Conservation (phyloP, 1,140 invertebrate species). For the Dermatophagoides farinae region DNA sequence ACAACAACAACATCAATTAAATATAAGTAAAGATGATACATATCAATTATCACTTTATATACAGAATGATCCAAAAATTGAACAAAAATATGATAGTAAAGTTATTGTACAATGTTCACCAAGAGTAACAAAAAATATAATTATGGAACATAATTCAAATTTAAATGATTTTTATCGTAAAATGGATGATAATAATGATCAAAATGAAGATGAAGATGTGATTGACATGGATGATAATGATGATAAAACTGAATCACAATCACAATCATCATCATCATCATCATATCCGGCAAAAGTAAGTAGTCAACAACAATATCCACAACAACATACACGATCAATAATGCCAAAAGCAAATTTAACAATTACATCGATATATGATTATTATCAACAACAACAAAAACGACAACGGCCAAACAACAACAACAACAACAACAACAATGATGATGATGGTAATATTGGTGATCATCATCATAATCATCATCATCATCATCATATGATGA, state of each 20-base stretch:
- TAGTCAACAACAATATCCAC: background rate
- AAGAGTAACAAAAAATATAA: conserved; percentile 14
- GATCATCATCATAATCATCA: too few relatives aligned
- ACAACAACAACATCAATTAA: background rate
- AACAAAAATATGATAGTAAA: conserved; percentile 44
- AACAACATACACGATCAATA: background rate
- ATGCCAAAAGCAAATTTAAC: background rate
- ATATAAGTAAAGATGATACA: conserved; percentile 20
- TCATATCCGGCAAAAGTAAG: background rate
- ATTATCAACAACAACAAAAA: background rate
- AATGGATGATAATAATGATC: background rate
- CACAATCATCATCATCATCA: too few relatives aligned
- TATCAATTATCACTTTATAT: conserved; percentile 41
- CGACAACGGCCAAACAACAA: too few relatives aligned
- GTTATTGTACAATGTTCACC: conserved; percentile 33
- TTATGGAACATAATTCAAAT: background rate
- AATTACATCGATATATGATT: background rate
- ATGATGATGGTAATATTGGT: background rate
- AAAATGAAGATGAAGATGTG: background rate
- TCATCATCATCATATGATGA: background rate
- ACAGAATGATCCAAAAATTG: conserved; percentile 44
- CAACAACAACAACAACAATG: background rate
- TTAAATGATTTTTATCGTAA: background rate
- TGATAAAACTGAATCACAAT: background rate
- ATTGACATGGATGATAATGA: background rate